Evolutionary conservation across 2,113 vertebrate genomes (phyloP).

Genomic region (Clinocottus analis): DNA sequence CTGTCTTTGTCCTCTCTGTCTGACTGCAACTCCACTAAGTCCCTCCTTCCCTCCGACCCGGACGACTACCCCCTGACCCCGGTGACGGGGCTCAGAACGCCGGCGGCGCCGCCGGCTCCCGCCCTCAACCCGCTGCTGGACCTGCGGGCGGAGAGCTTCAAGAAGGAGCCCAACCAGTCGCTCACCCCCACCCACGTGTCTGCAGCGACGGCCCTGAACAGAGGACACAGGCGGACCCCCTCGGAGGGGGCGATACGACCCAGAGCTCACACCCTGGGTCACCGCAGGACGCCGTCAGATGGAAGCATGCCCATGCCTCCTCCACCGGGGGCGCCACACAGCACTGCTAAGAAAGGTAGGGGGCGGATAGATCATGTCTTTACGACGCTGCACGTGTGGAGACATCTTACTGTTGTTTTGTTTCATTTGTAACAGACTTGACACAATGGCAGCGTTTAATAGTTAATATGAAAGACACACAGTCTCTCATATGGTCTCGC

Average conservation of each 20-base stretch:
- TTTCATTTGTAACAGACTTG: background rate
- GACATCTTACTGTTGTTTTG: background rate
- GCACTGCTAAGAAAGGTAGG: slow-evolving; percentile 67
- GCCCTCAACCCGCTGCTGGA: slow-evolving; percentile 88
- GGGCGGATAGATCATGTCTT: background rate
- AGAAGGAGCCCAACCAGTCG: slow-evolving; percentile 91
- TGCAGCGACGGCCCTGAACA: slow-evolving; percentile 79
- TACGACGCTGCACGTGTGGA: background rate
- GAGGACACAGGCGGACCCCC: slow-evolving; percentile 88
- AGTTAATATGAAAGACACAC: background rate
- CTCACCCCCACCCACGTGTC: slow-evolving; percentile 92
- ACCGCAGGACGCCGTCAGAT: slow-evolving; percentile 83
- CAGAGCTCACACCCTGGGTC: slow-evolving; percentile 79
- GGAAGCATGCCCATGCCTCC: slow-evolving; percentile 83
- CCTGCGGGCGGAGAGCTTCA: slow-evolving; percentile 90
- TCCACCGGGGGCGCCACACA: slow-evolving; percentile 48
- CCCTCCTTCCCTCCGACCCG: slow-evolving; percentile 89
- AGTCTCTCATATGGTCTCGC: background rate
- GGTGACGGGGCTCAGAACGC: slow-evolving; percentile 41
- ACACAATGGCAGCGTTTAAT: background rate
- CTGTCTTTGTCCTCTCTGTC: slow-evolving; percentile 92
- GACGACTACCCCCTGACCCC: slow-evolving; percentile 83
- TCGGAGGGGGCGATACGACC: slow-evolving; percentile 89
- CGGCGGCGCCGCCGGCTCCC: slow-evolving; percentile 46
- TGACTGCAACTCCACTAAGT: slow-evolving; percentile 93